A percentile compares a stretch with the other conserved stretches of the same genome.
Evolutionary conservation across 2,888 invertebrate genomes (phyloP).

Genomic region (Yponomeuta cagnagella): DNA sequence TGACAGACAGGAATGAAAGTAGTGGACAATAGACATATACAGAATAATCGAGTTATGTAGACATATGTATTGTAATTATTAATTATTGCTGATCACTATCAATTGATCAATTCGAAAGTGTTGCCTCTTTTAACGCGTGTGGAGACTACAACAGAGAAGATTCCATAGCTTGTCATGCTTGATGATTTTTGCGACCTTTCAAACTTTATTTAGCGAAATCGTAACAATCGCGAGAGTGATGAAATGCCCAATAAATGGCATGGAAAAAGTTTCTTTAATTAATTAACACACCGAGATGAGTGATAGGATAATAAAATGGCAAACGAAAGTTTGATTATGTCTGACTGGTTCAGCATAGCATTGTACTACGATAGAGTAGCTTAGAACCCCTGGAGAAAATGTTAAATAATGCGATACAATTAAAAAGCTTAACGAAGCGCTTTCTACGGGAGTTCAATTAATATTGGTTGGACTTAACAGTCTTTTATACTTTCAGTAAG

Average conservation of each 20-base stretch:
- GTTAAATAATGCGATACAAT: neutral
- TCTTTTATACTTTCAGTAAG: neutral
- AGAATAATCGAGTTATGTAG: too few species aligned
- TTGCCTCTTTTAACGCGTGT: too few species aligned
- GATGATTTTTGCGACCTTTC: too few species aligned
- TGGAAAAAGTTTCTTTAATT: constrained; percentile 4
- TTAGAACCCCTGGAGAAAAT: neutral
- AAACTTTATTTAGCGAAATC: too few species aligned
- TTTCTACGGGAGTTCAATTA: neutral
- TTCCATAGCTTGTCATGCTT: too few species aligned
- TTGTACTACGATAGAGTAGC: neutral
- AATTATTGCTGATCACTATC: constrained; percentile 4
- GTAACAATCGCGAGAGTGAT: neutral
- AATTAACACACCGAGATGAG: neutral
- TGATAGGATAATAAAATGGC: neutral
- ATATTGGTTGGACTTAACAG: neutral
- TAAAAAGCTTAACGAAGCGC: neutral
- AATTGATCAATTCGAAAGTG: constrained; percentile 5
- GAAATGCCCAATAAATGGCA: constrained; percentile 1
- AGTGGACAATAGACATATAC: too few species aligned
- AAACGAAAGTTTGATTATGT: neutral
- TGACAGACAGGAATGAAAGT: too few species aligned
- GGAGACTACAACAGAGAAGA: too few species aligned
- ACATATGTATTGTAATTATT: too few species aligned
- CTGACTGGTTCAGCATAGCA: neutral